These are phyloP conservation scores for Clepsis dumicolana DNA, from an alignment of 2,888 invertebrate genomes.

Conservation along the genomic window DNA sequence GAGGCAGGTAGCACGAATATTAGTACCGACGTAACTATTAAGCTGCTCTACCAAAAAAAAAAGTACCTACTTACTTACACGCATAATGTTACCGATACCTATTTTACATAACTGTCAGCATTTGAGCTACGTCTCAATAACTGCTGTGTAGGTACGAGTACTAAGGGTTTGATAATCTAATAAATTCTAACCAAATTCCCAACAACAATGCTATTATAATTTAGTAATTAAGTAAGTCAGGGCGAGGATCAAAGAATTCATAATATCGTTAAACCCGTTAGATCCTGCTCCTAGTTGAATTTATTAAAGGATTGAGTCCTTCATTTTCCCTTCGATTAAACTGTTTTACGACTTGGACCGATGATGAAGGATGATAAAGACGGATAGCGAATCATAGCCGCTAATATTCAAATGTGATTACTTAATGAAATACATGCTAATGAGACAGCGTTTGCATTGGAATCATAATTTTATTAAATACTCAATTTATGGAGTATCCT, in stretches of 20 bases:
- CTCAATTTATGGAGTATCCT: background rate
- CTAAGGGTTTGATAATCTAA: conserved; percentile 2
- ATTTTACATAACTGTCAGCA: too few species aligned
- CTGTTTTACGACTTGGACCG: background rate
- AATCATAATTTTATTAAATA: background rate
- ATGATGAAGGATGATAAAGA: background rate
- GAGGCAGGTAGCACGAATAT: too few species aligned
- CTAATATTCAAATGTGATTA: conserved; percentile 8
- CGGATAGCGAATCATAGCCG: background rate
- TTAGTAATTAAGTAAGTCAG: conserved; percentile 8
- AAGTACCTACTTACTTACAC: too few species aligned
- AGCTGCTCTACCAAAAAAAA: too few species aligned
- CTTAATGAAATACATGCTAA: background rate
- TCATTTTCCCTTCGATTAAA: conserved; percentile 9
- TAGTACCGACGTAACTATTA: too few species aligned
- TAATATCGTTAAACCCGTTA: conserved; percentile 14
- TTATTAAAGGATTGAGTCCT: conserved; percentile 20
- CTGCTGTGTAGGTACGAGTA: background rate
- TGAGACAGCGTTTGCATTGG: background rate
- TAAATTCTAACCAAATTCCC: conserved; percentile 2
- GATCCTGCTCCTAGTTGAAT: conserved; percentile 18
- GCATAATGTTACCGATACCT: too few species aligned
- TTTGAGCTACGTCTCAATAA: background rate
- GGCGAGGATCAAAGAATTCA: conserved; percentile 29
- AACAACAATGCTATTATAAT: conserved; percentile 31